These are phyloP conservation scores for Ametastegia equiseti DNA, from an alignment of 2,888 invertebrate genomes.

Conservation along the genomic window DNA sequence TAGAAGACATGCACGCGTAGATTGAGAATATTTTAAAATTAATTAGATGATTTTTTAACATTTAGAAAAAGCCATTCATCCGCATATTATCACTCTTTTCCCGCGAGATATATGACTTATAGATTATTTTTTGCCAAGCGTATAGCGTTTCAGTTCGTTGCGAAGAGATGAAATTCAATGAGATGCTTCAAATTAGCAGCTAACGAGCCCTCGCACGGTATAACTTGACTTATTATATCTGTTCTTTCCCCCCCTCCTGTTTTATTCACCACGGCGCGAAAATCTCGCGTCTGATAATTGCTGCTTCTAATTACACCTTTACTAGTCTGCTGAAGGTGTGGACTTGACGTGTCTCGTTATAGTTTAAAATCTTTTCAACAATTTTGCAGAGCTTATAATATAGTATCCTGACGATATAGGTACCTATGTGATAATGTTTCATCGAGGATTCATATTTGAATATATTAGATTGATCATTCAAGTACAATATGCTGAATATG, in stretches of 20 bases:
- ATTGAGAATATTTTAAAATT: no score
- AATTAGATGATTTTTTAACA: not conserved
- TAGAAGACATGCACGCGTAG: not conserved
- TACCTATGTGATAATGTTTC: no score
- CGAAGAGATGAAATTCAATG: conserved; percentile 17
- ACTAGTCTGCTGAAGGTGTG: not conserved
- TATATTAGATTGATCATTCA: no score
- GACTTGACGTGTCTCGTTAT: not conserved
- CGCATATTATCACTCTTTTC: not conserved
- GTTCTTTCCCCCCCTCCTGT: not conserved
- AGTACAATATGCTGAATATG: no score
- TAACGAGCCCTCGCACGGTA: conserved; percentile 5
- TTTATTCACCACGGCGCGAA: not conserved
- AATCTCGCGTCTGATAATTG: conserved; percentile 12
- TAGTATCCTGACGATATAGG: no score
- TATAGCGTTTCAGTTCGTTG: not conserved
- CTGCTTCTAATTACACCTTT: conserved; percentile 19
- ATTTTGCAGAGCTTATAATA: no score
- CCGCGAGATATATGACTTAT: no score
- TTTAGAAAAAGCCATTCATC: not conserved
- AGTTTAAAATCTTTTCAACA: no score
- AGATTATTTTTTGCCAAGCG: no score
- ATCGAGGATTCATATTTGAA: no score
- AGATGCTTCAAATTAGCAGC: conserved; percentile 9
- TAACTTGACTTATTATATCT: no score